Evolutionary conservation across 2,797 vertebrate genomes (phyloP), one percentile per base, ranked within the genome.

Genomic region (Peromyscus attwateri): DNA sequence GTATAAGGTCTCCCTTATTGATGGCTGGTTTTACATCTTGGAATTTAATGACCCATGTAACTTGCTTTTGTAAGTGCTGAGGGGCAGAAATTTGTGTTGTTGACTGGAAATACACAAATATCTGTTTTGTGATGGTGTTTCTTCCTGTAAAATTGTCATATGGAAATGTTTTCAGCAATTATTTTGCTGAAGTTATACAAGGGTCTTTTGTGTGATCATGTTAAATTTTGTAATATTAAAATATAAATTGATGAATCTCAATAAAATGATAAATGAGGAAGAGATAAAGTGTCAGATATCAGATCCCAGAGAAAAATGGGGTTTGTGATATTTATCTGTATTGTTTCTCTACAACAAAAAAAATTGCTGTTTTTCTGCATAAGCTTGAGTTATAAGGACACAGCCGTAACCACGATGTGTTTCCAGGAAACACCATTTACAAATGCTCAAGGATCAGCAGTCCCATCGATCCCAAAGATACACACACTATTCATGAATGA

Each of bases 181-280:
- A 17, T 80, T 95, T 92, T 95, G 79, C 27, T 76, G 27, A 79
- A 87, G 64, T 92, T 91, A 83, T 8, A 57, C 46, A 27, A 87
- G 43, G 6, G 29, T 80, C 60, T 57, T 95, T 87, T 37, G 83
- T 87, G 64, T 95, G 68, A 82, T 71, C 80, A 1, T 68, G 23
- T 16, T 62, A 60, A 12, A 13, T 85, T 66, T 29, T 68, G 16
- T 71, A 92, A 55, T 75, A 81, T 71, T 71, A 87, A 95, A 90
- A 73, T 17, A 75, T 37, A 96, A 87, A 95, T 62, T 71, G 21
- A 81, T 62, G 1, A 82, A 49, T 87, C 11, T 88, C 68, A 49
- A 82, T 73, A 90, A 91, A 93, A 14, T 85, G 17, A 94, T 62
- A 62, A 94, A 62, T 79, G 89, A 76, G 73, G 76, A n/a, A 77